These are phyloP conservation scores for Leptopilina drosophilae DNA, from an alignment of 2,888 invertebrate genomes.

Conservation along the genomic window DNA sequence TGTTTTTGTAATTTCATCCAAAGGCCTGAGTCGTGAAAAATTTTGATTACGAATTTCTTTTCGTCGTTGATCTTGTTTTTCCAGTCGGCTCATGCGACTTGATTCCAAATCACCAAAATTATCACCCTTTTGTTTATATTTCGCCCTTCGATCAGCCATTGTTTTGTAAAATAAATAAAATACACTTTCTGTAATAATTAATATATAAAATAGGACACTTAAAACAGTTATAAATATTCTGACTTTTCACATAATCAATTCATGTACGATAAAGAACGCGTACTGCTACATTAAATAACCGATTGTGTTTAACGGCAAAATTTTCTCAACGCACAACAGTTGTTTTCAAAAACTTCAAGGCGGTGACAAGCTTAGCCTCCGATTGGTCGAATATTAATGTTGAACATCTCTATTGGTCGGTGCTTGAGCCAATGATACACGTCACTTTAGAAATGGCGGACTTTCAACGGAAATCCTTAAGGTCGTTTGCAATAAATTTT, in stretches of 20 bases:
- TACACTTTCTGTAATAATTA: neutral
- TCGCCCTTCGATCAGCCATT: conserved; percentile 30
- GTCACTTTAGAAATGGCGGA: neutral
- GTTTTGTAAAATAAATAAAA: neutral
- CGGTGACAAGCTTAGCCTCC: neutral
- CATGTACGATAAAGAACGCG: neutral
- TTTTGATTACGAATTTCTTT: conserved; percentile 19
- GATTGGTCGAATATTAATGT: neutral
- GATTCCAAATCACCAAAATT: conserved; percentile 31
- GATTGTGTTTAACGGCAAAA: neutral
- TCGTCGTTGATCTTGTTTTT: conserved; percentile 2
- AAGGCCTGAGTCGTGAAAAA: conserved; percentile 17
- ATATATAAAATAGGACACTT: neutral
- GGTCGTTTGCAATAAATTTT: too few relatives aligned
- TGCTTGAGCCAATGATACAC: neutral
- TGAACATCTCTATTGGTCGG: neutral
- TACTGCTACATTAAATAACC: neutral
- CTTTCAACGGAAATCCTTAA: neutral
- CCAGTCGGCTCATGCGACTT: conserved; percentile 7
- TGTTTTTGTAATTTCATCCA: neutral
- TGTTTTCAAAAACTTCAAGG: neutral
- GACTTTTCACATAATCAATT: neutral
- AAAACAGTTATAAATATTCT: neutral
- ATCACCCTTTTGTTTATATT: conserved; percentile 39
- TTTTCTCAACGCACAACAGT: neutral